These are phyloP conservation scores for Crotalus helleri DNA, from an alignment of 2,113 vertebrate species.

Conservation along the genomic window DNA sequence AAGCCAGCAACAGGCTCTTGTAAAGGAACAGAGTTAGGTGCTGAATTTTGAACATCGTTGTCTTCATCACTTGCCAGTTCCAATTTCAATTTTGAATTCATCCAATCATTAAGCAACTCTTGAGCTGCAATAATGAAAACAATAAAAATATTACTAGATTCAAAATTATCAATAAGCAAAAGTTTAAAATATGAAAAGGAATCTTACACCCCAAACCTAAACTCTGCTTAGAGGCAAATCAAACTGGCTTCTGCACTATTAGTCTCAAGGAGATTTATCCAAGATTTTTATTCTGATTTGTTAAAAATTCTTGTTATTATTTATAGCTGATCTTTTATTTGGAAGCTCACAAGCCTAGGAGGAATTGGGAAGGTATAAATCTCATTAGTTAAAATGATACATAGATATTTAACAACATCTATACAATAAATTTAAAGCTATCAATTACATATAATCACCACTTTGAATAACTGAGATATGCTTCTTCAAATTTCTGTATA, in stretches of 20 bases:
- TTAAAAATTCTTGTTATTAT: neutral
- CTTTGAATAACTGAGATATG: neutral
- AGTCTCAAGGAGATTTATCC: neutral
- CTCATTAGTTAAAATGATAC: neutral
- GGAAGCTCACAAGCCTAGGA: too few relatives aligned
- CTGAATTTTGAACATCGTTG: slow-evolving; percentile 39
- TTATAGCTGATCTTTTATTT: neutral
- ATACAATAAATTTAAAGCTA: neutral
- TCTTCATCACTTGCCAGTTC: slow-evolving; percentile 76
- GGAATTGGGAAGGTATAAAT: neutral
- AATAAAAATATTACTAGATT: slow-evolving; percentile 22
- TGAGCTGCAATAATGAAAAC: slow-evolving; percentile 72
- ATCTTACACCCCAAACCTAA: neutral
- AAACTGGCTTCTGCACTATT: neutral
- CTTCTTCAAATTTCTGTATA: neutral
- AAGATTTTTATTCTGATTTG: neutral
- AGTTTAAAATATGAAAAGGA: neutral
- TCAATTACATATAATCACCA: neutral
- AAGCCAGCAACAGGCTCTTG: slow-evolving; percentile 31
- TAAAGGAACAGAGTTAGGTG: neutral
- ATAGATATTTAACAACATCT: neutral
- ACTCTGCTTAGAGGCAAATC: neutral
- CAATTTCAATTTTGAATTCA: slow-evolving; percentile 77
- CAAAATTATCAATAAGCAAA: neutral
- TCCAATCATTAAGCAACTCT: slow-evolving; percentile 82